These are phyloP conservation scores for Tenthredo amoena DNA, from an alignment of 2,888 invertebrate species.

Conservation along the genomic window DNA sequence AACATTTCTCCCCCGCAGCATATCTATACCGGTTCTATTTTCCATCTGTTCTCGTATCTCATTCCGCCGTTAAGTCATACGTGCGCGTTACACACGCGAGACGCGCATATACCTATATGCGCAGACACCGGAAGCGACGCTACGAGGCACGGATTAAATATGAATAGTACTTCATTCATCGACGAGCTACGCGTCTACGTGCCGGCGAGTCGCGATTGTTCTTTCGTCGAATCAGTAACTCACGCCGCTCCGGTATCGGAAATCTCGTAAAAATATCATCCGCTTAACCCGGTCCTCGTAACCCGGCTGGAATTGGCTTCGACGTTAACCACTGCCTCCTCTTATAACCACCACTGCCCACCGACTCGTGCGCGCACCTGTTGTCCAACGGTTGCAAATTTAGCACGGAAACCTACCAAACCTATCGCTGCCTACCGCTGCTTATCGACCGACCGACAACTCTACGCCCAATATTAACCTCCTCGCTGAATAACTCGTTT, in stretches of 20 bases:
- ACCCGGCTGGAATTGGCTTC: conserved; percentile 33
- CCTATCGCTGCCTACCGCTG: conserved; percentile 7
- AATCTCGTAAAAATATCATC: conserved; percentile 4
- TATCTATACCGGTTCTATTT: background rate
- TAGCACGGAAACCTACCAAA: conserved; percentile 41
- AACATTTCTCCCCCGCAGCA: conserved; percentile 5
- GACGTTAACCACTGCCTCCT: conserved; percentile 18
- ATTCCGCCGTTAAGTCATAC: background rate
- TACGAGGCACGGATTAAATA: background rate
- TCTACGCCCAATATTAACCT: background rate
- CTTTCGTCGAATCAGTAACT: background rate
- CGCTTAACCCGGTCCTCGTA: background rate
- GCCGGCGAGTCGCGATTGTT: background rate
- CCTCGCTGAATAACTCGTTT: background rate
- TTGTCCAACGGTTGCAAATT: conserved; percentile 44
- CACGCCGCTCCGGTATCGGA: background rate
- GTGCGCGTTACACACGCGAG: background rate
- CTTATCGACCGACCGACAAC: conserved; percentile 28
- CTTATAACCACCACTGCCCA: conserved; percentile 30
- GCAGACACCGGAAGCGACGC: background rate
- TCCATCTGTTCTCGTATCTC: background rate
- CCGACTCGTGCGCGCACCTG: conserved; percentile 41
- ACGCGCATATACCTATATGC: background rate
- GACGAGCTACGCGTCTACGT: background rate
- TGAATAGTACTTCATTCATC: conserved; percentile 26